A percentile compares a stretch with the other conserved stretches of the same genome.
These are phyloP conservation scores for Drosophila tani DNA, from an alignment of 1,140 invertebrate genomes.

Conservation along the genomic window DNA sequence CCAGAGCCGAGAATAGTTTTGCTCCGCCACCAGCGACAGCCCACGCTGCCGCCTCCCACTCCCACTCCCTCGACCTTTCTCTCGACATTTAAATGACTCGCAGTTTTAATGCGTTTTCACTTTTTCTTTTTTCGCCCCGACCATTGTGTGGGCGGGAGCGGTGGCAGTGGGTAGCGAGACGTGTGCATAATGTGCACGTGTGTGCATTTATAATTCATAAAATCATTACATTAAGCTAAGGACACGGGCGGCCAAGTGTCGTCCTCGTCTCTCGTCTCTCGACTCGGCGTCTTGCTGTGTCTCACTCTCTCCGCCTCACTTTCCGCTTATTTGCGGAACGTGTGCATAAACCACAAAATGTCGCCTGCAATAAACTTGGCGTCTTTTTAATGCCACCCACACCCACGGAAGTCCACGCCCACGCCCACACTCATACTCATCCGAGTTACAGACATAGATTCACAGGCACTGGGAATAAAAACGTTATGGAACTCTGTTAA, in stretches of 20 bases:
- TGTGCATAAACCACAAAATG: slow-evolving; percentile 82
- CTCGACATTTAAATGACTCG: slow-evolving; percentile 66
- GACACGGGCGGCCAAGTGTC: slow-evolving; percentile 28
- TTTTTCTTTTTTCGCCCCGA: slow-evolving; percentile 10
- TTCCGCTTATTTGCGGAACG: slow-evolving; percentile 57
- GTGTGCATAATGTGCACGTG: slow-evolving; percentile 59
- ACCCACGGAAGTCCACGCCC: neutral
- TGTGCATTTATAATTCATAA: slow-evolving; percentile 83
- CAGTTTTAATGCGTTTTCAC: slow-evolving; percentile 67
- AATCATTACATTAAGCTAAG: slow-evolving; percentile 79
- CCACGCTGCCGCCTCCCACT: neutral
- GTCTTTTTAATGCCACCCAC: slow-evolving; percentile 74
- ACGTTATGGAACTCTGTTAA: neutral
- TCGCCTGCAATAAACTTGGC: slow-evolving; percentile 76
- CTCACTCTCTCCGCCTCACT: neutral
- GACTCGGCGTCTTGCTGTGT: slow-evolving; percentile 3
- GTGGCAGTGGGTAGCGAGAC: neutral
- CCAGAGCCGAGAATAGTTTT: slow-evolving; percentile 43
- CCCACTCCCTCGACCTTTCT: slow-evolving; percentile 15
- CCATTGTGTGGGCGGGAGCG: slow-evolving; percentile 12
- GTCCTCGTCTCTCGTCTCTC: slow-evolving; percentile 4
- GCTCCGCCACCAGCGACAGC: neutral
- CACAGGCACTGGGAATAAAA: slow-evolving; percentile 2
- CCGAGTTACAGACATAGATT: slow-evolving; percentile 1
- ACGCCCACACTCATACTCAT: slow-evolving; percentile 2